A percentile compares a stretch with the other conserved stretches of the same genome.
These are phyloP conservation scores for Hipparchia semele DNA, from an alignment of 2,888 invertebrate genomes.

Conservation along the genomic window DNA sequence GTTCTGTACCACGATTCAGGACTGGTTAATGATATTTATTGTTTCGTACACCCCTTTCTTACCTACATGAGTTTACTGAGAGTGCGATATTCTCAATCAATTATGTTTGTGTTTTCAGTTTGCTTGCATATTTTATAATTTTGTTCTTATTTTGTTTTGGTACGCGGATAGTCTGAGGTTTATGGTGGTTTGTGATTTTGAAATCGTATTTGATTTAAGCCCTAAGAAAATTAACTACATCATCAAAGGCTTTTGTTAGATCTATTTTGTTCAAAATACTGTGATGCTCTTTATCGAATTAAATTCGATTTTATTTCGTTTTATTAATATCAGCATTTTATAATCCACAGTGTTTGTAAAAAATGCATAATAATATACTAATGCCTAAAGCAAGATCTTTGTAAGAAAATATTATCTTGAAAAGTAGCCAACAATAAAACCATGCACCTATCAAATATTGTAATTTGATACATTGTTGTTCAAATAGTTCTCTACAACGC, in stretches of 20 bases:
- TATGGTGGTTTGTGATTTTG: slow-evolving; percentile 33
- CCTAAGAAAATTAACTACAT: not conserved
- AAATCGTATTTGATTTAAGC: not conserved
- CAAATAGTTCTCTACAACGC: too few relatives aligned
- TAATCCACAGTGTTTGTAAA: too few relatives aligned
- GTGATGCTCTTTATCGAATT: not conserved
- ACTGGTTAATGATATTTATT: slow-evolving; percentile 39
- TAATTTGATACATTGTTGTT: too few relatives aligned
- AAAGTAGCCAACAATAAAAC: too few relatives aligned
- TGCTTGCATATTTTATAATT: slow-evolving; percentile 50
- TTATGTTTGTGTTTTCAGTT: slow-evolving; percentile 40
- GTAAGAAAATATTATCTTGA: too few relatives aligned
- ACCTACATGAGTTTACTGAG: slow-evolving; percentile 17
- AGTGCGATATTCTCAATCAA: slow-evolving; percentile 10
- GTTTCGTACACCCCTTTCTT: slow-evolving; percentile 28
- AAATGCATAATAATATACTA: too few relatives aligned
- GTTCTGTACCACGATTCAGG: slow-evolving; percentile 37
- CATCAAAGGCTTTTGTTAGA: not conserved
- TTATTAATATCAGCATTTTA: not conserved
- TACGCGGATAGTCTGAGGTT: slow-evolving; percentile 43
- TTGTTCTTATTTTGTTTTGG: slow-evolving; percentile 45
- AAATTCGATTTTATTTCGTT: not conserved
- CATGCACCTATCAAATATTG: too few relatives aligned
- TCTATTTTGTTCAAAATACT: not conserved
- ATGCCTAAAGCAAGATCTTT: too few relatives aligned